phyloP scores from a whole-genome alignment of 2,888 invertebrate species.

The Microctonus hyperodae region DNA sequence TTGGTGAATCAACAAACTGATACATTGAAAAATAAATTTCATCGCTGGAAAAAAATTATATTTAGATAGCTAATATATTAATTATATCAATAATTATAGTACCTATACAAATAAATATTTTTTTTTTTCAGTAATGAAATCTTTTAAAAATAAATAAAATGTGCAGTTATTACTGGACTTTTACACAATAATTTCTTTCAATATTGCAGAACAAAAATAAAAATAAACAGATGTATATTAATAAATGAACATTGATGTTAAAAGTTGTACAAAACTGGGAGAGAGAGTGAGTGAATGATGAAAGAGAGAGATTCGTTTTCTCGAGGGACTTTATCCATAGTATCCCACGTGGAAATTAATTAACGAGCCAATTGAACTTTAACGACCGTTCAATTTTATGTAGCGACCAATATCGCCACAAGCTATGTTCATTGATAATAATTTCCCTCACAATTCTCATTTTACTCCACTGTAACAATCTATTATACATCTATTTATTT shows the following conservation, averaged over 20 bases:
- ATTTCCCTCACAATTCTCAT: slow-evolving; percentile 36
- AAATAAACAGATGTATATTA: background rate
- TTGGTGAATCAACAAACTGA: too few species aligned
- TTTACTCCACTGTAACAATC: background rate
- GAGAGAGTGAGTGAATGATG: background rate
- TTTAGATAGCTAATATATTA: too few species aligned
- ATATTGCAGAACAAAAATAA: too few species aligned
- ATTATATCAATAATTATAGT: too few species aligned
- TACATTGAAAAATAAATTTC: too few species aligned
- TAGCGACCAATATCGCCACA: slow-evolving; percentile 35
- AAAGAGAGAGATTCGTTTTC: slow-evolving; percentile 1
- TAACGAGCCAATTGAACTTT: slow-evolving; percentile 58
- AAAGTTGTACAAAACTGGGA: background rate
- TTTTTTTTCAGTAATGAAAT: too few species aligned
- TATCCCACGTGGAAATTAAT: slow-evolving; percentile 55
- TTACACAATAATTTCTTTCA: too few species aligned
- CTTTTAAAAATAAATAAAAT: too few species aligned
- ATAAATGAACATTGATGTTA: background rate
- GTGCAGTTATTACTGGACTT: too few species aligned
- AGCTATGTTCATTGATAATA: slow-evolving; percentile 53
- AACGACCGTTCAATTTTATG: slow-evolving; percentile 51
- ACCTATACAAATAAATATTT: too few species aligned
- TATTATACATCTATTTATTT: background rate
- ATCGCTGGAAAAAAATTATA: too few species aligned
- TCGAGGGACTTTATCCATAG: slow-evolving; percentile 31